These are phyloP conservation scores for Stenopsyche tienmushanensis DNA, from an alignment of 1,140 invertebrate genomes.

Conservation along the genomic window DNA sequence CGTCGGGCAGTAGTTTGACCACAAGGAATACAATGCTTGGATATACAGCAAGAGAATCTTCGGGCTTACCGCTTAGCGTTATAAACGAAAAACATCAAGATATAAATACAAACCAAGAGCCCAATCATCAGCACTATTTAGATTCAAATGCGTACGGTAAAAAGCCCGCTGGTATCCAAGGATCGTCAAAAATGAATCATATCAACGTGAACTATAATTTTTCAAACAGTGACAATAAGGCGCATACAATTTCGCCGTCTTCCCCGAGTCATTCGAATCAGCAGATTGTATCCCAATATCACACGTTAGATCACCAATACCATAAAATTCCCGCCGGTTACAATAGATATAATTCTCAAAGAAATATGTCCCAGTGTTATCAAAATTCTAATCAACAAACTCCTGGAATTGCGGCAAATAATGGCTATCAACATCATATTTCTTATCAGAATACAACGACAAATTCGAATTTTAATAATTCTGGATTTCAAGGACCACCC, in stretches of 20 bases:
- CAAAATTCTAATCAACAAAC: conserved; percentile 23
- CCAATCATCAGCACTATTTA: conserved; percentile 50
- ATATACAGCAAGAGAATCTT: conserved; percentile 44
- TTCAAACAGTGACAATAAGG: not conserved
- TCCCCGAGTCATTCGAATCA: conserved; percentile 18
- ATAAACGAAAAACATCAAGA: conserved; percentile 37
- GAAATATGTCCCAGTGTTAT: conserved; percentile 43
- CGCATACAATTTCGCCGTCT: not conserved
- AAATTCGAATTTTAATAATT: not conserved
- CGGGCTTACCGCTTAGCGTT: conserved; percentile 39
- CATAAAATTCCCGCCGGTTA: conserved; percentile 50
- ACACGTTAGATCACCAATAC: conserved; percentile 53
- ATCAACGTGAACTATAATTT: conserved; percentile 6
- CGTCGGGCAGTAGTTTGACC: conserved; percentile 50
- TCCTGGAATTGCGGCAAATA: conserved; percentile 7
- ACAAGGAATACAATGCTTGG: conserved; percentile 54
- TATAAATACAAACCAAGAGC: conserved; percentile 45
- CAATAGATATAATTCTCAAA: conserved; percentile 51
- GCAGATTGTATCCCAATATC: conserved; percentile 45
- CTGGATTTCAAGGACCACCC: not conserved
- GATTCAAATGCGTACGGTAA: conserved; percentile 44
- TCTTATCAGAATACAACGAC: conserved; percentile 2
- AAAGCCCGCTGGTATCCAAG: conserved; percentile 18
- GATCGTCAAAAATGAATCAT: not conserved
- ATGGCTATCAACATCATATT: conserved; percentile 4